These are phyloP conservation scores for Notamacropus eugenii DNA, from an alignment of 2,797 vertebrate genomes.

Conservation along the genomic window DNA sequence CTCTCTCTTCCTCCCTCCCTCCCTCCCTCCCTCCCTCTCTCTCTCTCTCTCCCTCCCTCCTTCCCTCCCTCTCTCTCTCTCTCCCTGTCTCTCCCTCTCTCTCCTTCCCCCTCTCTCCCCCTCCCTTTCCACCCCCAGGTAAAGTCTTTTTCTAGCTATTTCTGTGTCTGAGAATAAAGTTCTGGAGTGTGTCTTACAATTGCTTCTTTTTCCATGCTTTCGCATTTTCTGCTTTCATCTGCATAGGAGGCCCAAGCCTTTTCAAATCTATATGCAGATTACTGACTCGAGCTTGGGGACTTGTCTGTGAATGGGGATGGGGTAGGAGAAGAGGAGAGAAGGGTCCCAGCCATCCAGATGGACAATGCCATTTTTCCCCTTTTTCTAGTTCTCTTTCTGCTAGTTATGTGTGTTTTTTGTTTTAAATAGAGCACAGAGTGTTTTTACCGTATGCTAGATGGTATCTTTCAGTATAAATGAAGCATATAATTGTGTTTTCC, in stretches of 20 bases:
- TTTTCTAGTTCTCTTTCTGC: constrained; percentile 40
- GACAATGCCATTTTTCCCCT: not conserved
- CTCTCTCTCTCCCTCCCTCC: no score
- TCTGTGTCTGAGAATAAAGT: constrained; percentile 23
- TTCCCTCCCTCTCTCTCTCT: no score
- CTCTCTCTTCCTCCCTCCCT: no score
- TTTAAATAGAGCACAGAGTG: constrained; percentile 47
- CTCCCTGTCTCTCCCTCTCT: no score
- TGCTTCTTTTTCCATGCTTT: not conserved
- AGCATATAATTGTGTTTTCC: constrained; percentile 83
- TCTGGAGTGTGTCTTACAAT: constrained; percentile 6
- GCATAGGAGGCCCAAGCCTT: not conserved
- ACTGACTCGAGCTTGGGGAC: not conserved
- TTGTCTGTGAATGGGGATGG: constrained; percentile 49
- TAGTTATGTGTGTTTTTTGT: not conserved
- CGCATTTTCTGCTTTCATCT: constrained; percentile 16
- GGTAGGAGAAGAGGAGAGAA: not conserved
- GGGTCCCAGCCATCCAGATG: not conserved
- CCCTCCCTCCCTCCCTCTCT: no score
- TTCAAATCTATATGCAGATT: constrained; percentile 37
- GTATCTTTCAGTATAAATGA: constrained; percentile 77
- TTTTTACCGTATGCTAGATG: constrained; percentile 58
- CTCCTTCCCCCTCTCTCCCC: no score
- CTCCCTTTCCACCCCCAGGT: not conserved
- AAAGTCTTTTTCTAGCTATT: not conserved